Evolutionary conservation across 1,140 invertebrate genomes (phyloP).

Genomic region (Microvelia longipes): DNA sequence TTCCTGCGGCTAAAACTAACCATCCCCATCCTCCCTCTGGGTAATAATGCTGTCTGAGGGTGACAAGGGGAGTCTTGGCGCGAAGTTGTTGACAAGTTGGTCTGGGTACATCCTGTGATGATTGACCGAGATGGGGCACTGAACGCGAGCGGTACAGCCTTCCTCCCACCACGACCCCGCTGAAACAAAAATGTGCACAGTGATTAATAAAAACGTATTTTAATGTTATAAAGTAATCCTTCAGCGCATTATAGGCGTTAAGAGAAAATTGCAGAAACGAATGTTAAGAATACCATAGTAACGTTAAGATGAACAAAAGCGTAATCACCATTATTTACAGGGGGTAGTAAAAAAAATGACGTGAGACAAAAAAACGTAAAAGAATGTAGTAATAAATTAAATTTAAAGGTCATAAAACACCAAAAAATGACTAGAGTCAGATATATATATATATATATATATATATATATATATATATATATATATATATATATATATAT

Average conservation of each 20-base stretch:
- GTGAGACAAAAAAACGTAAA: too few relatives aligned
- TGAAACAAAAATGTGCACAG: constrained; percentile 10
- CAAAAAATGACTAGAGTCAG: too few relatives aligned
- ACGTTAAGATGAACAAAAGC: too few relatives aligned
- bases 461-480: too few relatives aligned
- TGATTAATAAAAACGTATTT: background rate
- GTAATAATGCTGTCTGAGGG: constrained; percentile 43
- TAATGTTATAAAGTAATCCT: background rate
- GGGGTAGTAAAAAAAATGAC: too few relatives aligned
- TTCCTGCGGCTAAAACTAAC: constrained; percentile 37
- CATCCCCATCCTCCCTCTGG: constrained; percentile 53
- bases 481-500: too few relatives aligned
- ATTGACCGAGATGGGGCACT: constrained; percentile 34
- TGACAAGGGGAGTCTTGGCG: constrained; percentile 19
- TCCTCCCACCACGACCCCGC: constrained; percentile 25
- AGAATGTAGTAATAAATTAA: too few relatives aligned
- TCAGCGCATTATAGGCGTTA: background rate
- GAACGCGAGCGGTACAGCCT: constrained; percentile 29
- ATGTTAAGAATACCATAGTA: background rate
- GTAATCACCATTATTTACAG: too few relatives aligned
- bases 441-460: too few relatives aligned
- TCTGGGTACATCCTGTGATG: constrained; percentile 23
- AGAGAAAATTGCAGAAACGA: background rate
- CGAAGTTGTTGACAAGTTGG: constrained; percentile 25
- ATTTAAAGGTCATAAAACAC: too few relatives aligned